Percentiles rank a stretch among this genome's conserved stretches.
Evolutionary conservation across 2,888 invertebrate genomes (phyloP).

Genomic region (Heterodera filipjevi): DNA sequence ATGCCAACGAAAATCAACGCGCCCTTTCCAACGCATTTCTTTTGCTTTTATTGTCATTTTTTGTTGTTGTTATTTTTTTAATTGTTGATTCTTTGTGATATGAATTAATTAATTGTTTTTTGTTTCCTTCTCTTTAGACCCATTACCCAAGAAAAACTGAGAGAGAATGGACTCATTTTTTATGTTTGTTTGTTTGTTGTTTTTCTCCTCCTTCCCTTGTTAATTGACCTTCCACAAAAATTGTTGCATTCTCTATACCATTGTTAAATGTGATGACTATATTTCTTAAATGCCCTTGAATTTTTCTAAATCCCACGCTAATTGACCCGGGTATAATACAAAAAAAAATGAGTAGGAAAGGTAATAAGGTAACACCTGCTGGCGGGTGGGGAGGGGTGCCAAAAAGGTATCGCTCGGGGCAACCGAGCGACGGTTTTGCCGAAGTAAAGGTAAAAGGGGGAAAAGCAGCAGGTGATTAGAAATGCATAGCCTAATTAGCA

Average conservation of each 20-base stretch:
- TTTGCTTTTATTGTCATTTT: neutral
- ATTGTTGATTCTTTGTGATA: slow-evolving; percentile 6
- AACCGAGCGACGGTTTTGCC: neutral
- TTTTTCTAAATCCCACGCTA: too few species aligned
- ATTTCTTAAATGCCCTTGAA: too few species aligned
- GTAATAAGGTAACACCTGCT: neutral
- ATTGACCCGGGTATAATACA: too few species aligned
- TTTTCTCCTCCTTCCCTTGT: too few species aligned
- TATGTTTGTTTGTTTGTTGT: too few species aligned
- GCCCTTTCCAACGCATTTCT: neutral
- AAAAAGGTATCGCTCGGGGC: neutral
- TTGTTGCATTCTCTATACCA: too few species aligned
- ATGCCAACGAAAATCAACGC: neutral
- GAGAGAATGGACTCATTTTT: too few species aligned
- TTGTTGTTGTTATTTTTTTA: slow-evolving; percentile 3
- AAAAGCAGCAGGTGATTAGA: neutral
- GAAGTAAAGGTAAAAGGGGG: too few species aligned
- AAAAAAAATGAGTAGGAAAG: neutral
- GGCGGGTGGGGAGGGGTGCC: neutral
- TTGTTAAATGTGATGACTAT: too few species aligned
- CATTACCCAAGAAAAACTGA: too few species aligned
- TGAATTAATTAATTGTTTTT: neutral
- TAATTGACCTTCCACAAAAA: too few species aligned
- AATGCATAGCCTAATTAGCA: neutral
- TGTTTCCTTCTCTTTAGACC: neutral